Base-by-base conservation (phyloP, 2,888 invertebrate species). In the Oligia latruncula region DNA sequence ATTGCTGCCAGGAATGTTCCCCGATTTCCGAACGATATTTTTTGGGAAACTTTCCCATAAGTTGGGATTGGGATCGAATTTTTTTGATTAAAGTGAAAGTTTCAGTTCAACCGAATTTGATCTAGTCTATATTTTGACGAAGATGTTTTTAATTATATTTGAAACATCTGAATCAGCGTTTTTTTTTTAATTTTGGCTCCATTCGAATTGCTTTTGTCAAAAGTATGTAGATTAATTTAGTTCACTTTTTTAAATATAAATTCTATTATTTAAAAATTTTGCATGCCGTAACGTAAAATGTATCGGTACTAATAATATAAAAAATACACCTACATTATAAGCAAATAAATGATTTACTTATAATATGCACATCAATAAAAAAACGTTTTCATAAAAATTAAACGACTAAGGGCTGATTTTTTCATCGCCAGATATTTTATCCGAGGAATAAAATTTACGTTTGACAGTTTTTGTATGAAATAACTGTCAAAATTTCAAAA, bases 1-100 rank as follows among this genome's bases (percentile, higher is more conserved):
- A 85, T 84, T 87, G 62, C 76, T n/a, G 29, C 49, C 55, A 66
- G 68, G 67, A 76, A 85, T 73, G 46, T 78, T 77, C 49, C 5
- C 20, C 73, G 70, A 70, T 81, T 81, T 80, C n/a, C 60, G 20
- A 67, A 58, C 46, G 73, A 75, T 71, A 78, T 85, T 64, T 80
- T 84, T 67, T 17, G 15, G 58, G 8, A 71, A 75, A 58, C 49
- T 72, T 82, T 29, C 15, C 15, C 1, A 6, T 65, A 82, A 43
- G 40, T 60, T 66, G 8, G n/a, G 1, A 55, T 72, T 35, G 9
- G 23, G 29, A 55, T 49, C n/a, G 6, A 73, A 29, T 60, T n/a
- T 71, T 64, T 70, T 58, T 43, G 43, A 72, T 72, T 58, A 58
- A 79, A 67, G 17, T 58, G 29, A 49, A 71, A 55, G 55, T 83